phyloP scores from a whole-genome alignment of 2,113 vertebrate species.

The Mesoclemmys tuberculata region DNA sequence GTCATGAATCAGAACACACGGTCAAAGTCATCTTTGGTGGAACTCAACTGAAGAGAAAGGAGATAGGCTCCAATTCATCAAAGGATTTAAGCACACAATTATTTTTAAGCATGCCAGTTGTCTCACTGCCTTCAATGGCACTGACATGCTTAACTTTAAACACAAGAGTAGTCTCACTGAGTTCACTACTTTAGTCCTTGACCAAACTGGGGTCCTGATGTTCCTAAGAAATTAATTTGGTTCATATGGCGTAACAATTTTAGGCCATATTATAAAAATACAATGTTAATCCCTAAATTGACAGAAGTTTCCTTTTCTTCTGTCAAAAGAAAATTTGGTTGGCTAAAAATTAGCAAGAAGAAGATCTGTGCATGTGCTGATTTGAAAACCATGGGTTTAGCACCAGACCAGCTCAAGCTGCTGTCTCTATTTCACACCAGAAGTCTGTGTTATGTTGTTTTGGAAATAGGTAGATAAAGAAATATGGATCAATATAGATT shows the following conservation, averaged over 20 bases:
- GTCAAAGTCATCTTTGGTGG: background rate
- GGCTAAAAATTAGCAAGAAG: background rate
- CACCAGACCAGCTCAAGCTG: background rate
- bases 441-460: background rate
- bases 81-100: background rate
- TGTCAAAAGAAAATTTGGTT: background rate
- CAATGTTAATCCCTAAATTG: background rate
- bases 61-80: background rate
- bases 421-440: background rate
- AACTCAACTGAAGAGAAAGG: background rate
- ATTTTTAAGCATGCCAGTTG: background rate
- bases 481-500: background rate
- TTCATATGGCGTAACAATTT: background rate
- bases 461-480: background rate
- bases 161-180: background rate
- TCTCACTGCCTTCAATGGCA: too few species aligned
- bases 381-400: background rate
- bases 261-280: background rate
- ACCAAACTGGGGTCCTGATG: background rate
- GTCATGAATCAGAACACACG: background rate
- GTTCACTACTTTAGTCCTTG: background rate
- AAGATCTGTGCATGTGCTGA: background rate
- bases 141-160: too few species aligned
- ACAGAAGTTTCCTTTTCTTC: background rate
- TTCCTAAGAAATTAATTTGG: background rate